These are phyloP conservation scores for Aurelia sp. DNA, from an alignment of 30 jellyfish, hydroid and myxozoan species.

Conservation along the genomic window DNA sequence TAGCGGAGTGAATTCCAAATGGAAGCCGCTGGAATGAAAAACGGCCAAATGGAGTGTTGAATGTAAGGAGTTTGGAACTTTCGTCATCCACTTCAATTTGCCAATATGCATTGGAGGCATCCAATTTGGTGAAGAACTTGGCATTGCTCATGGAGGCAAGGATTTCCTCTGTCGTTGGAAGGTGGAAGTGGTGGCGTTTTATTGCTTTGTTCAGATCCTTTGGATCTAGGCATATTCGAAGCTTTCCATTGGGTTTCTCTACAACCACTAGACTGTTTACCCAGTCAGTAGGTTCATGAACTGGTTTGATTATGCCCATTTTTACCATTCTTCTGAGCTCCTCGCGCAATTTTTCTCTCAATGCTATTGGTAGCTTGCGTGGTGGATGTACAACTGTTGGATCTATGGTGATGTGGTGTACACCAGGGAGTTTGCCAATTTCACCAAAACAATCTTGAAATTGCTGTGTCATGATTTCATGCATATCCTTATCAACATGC, in stretches of 20 bases:
- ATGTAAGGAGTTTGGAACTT: conserved; percentile 5
- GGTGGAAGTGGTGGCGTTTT: conserved; percentile 69
- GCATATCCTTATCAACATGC: conserved; percentile 13
- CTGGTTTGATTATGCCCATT: conserved; percentile 56
- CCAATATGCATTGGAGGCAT: conserved; percentile 83
- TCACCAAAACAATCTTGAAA: conserved; percentile 82
- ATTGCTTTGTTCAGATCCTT: conserved; percentile 58
- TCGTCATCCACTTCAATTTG: conserved; percentile 71
- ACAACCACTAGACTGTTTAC: conserved; percentile 61
- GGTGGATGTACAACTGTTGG: conserved; percentile 55
- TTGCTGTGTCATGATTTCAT: conserved; percentile 28
- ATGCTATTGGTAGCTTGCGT: conserved; percentile 64
- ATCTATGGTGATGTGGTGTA: conserved; percentile 70
- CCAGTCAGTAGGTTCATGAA: conserved; percentile 28
- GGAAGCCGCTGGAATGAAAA: conserved; percentile 55
- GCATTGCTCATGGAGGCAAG: conserved; percentile 73
- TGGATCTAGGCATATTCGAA: conserved; percentile 85
- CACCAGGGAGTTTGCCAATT: conserved; percentile 76
- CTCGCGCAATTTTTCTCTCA: conserved; percentile 24
- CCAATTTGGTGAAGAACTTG: conserved; percentile 59
- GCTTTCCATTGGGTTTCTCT: conserved; percentile 80
- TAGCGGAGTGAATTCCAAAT: conserved; percentile 81
- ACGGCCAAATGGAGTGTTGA: conserved; percentile 77
- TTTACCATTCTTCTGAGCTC: conserved; percentile 70
- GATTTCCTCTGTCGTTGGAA: conserved; percentile 84